Base-by-base conservation (phyloP, 1,140 invertebrate species). In the Eupeodes corollae region DNA sequence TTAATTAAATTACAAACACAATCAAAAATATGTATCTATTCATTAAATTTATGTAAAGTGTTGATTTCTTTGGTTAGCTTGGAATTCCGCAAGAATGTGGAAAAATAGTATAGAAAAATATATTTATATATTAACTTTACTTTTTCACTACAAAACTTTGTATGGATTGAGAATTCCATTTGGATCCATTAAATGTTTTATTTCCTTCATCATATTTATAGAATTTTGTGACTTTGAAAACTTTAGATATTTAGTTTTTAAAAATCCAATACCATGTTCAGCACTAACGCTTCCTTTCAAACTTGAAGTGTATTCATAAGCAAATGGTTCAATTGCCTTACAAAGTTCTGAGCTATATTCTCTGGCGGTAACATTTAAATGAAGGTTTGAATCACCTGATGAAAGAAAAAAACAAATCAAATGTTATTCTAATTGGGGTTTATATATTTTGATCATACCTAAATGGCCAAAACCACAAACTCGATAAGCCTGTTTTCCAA, bases 161-260 rank as follows among this genome's bases (percentile, higher is more conserved):
- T 96, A 96, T 1, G 92, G 92, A 70, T 96, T 97, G 9, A 98
- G 73, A 55, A 96, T 96, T 15, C 78, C 76, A 39, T 89, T 88
- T 0, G 92, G 91, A 72, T 97, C 93, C 75, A 95, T 81, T 2
- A 86, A 53, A 14, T 68, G 66, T 63, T 97, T 97, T 2, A 96
- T 59, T 14, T 82, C 63, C 41, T 76, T 78, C 91, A 95, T 95
- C 0, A 91, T 62, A 3, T 72, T 52, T 14, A 95, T 76, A 1
- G 86, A 80, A 16, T 77, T 72, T 11, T 71, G 43, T 33, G 79
- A 78, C 72, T 92, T 93, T 19, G 84, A 88, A 67, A 84, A 85
- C 51, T 82, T 78, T 12, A 96, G 76, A 64, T 82, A 91, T 46
- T 89, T 75, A 5, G 80, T 77, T 62, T 96, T 96, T 44, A 84